Conservation (phyloP, 2,888 invertebrate species). For the Frankliniella intonsa region DNA sequence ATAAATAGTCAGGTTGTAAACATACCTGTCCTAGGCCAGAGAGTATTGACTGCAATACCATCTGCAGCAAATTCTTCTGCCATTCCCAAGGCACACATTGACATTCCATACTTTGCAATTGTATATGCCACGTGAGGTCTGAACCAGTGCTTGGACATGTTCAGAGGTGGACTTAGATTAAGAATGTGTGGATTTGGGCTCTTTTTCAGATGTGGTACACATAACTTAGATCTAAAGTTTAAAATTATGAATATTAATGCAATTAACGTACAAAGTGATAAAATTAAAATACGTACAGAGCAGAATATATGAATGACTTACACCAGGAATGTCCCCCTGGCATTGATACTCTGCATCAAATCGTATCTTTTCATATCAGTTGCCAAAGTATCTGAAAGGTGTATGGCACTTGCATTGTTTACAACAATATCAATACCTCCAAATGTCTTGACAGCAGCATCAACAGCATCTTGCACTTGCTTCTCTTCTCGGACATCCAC, state of each 20-base stretch:
- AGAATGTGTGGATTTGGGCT: slow-evolving; percentile 89
- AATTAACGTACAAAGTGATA: background rate
- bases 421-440: slow-evolving; percentile 93
- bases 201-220: slow-evolving; percentile 80
- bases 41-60: slow-evolving; percentile 87
- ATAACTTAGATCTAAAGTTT: slow-evolving; percentile 74
- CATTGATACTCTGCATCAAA: slow-evolving; percentile 91
- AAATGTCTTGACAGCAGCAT: slow-evolving; percentile 74
- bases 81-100: slow-evolving; percentile 97
- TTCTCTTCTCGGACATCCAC: slow-evolving; percentile 84
- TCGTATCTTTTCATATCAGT: slow-evolving; percentile 96
- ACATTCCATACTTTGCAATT: slow-evolving; percentile 98
- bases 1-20: slow-evolving; percentile 30
- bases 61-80: slow-evolving; percentile 81
- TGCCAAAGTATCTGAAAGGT: slow-evolving; percentile 69
- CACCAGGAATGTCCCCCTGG: slow-evolving; percentile 92
- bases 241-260: slow-evolving; percentile 31
- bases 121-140: slow-evolving; percentile 90
- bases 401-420: slow-evolving; percentile 96
- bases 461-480: slow-evolving; percentile 65
- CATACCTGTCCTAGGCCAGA: slow-evolving; percentile 90
- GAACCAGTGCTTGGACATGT: slow-evolving; percentile 87
- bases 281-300: background rate
- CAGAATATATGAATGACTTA: slow-evolving; percentile 50
- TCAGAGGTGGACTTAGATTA: slow-evolving; percentile 91